phyloP scores from a whole-genome alignment of 2,113 vertebrate species.

The Dipodomys stephensi region DNA sequence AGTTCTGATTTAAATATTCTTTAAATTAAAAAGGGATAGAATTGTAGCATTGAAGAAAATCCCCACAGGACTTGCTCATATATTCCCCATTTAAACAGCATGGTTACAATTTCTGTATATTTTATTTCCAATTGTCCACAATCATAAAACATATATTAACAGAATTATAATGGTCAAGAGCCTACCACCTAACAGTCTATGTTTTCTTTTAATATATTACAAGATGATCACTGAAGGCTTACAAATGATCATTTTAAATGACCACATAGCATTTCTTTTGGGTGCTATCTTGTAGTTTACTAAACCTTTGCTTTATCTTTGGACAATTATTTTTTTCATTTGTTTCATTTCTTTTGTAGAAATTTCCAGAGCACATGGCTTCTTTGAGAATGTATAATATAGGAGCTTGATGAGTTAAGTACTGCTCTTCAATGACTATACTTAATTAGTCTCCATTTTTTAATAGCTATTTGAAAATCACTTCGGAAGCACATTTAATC shows the following conservation, averaged over 20 bases:
- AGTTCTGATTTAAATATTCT: constrained; percentile 65
- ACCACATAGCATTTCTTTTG: constrained; percentile 17
- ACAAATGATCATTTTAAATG: constrained; percentile 56
- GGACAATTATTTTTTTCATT: constrained; percentile 34
- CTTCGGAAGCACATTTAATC: constrained; percentile 76
- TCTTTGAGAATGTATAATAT: constrained; percentile 67
- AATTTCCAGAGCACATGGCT: constrained; percentile 57
- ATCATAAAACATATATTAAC: constrained; percentile 35
- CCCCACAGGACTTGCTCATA: constrained; percentile 44
- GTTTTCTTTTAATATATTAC: constrained; percentile 46
- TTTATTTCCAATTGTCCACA: constrained; percentile 56
- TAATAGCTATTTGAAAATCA: constrained; percentile 74
- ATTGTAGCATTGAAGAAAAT: constrained; percentile 54
- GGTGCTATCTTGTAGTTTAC: constrained; percentile 22
- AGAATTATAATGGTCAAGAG: constrained; percentile 46
- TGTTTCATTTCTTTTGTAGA: constrained; percentile 28
- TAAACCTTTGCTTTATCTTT: constrained; percentile 50
- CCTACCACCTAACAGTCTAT: not conserved
- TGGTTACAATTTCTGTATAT: constrained; percentile 55
- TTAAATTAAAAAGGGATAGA: constrained; percentile 61
- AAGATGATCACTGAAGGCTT: constrained; percentile 41
- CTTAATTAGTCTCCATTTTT: constrained; percentile 66
- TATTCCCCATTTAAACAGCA: constrained; percentile 50
- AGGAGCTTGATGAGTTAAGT: constrained; percentile 62
- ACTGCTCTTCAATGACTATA: constrained; percentile 60